Percentiles rank a stretch among this genome's conserved stretches.
phyloP scores from a whole-genome alignment of 2,888 invertebrate species.

The Pseudococcus viburni region DNA sequence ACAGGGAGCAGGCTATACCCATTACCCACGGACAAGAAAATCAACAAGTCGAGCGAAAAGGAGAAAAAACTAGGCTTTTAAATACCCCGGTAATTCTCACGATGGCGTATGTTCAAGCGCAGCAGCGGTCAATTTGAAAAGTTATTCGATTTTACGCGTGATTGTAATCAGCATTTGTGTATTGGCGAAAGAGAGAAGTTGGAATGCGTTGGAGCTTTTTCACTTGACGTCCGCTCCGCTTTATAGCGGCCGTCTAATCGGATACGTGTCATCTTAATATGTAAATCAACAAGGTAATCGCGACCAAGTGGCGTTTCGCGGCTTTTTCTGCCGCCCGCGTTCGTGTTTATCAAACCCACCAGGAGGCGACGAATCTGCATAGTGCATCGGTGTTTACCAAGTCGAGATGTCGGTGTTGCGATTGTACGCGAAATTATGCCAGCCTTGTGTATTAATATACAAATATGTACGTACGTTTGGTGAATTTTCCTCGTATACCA shows the following conservation, averaged over 20 bases:
- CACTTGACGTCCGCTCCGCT: no score
- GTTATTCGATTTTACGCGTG: neutral
- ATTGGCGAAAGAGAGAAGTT: no score
- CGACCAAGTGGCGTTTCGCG: neutral
- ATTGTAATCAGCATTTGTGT: neutral
- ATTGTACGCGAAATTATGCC: neutral
- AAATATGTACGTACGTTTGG: neutral
- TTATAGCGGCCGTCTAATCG: no score
- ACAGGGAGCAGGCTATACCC: neutral
- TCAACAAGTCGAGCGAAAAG: neutral
- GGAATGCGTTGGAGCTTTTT: no score
- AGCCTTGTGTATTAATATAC: neutral
- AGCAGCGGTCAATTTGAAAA: neutral
- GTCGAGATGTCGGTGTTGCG: neutral
- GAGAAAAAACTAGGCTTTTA: neutral
- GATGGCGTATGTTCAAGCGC: neutral
- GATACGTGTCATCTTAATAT: neutral
- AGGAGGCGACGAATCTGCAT: neutral
- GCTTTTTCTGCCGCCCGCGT: neutral
- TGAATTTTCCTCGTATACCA: neutral
- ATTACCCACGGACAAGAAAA: neutral
- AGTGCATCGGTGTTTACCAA: neutral
- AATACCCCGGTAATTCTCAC: neutral
- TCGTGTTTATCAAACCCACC: neutral
- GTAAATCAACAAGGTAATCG: neutral